Evolutionary conservation across 2,797 vertebrate genomes (phyloP).

Genomic region (Bovichtus diacanthus): DNA sequence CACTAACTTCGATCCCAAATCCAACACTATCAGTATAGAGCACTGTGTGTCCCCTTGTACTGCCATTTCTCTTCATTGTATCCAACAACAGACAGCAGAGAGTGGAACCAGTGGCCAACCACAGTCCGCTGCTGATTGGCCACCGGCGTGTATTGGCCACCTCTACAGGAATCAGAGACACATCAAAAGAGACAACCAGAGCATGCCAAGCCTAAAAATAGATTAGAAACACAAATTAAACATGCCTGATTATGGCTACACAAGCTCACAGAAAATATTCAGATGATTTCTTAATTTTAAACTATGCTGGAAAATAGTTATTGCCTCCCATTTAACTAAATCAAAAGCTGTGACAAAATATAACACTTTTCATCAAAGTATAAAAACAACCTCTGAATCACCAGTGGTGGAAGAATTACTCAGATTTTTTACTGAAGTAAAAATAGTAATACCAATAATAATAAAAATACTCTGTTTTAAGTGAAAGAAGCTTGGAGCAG

Average conservation of each 20-base stretch:
- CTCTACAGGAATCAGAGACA: conserved; percentile 49
- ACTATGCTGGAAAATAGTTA: neutral
- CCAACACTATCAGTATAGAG: conserved; percentile 26
- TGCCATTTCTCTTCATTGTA: conserved; percentile 57
- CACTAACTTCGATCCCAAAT: conserved; percentile 38
- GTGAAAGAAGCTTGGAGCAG: too few species aligned
- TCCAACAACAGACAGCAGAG: conserved; percentile 29
- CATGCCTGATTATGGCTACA: neutral
- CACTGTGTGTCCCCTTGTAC: conserved; percentile 3
- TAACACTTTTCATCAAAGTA: too few species aligned
- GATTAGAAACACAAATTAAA: conserved; percentile 16
- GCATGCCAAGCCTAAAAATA: conserved; percentile 51
- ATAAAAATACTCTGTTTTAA: too few species aligned
- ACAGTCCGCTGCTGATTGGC: conserved; percentile 52
- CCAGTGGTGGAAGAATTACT: neutral
- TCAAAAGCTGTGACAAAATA: neutral
- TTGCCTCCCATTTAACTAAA: neutral
- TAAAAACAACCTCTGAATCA: neutral
- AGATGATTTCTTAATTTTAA: neutral
- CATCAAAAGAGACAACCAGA: conserved; percentile 20
- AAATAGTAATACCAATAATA: too few species aligned
- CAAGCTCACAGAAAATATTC: neutral
- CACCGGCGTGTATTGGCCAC: conserved; percentile 39
- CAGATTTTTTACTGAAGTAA: neutral
- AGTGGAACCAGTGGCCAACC: conserved; percentile 45